Evolutionary conservation across 2,888 invertebrate species (phyloP), one percentile per base, ranked within the genome.

Genomic region (Tetanocera ferruginea): DNA sequence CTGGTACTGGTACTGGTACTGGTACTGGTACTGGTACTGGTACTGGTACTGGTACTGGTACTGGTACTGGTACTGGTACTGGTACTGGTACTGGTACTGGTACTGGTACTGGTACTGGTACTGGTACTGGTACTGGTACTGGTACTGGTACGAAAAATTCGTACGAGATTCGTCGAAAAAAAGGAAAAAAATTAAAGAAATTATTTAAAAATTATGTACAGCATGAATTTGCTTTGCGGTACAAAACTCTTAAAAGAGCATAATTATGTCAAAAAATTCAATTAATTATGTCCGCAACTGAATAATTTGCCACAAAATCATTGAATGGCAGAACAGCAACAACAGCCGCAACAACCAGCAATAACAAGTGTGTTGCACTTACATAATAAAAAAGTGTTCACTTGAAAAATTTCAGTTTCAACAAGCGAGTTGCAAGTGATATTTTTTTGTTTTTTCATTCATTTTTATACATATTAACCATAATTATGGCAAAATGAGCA

Each of bases 331-430:
- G 14, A 43, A 14, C 25, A 72, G 23, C 8, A 49, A 64, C 4
- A 37, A 57, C 1, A 55, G 23, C n/a, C 3, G 31, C 4, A 14
- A 55, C 17, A 31, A 23, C 57, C 69, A 49, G 8, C 69, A 19
- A 51, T 11, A 49, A 73, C 60, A 73, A 73, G 49, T 49, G 34
- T 55, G 49, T 62, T n/a, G 49, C 31, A 49, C 73, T 73, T 62
- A 60, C 73, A 73, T 73, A 72, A 72, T 62, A 31, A 25, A 23
- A 57, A 6, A 34, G 70, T 37, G 37, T 72, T 55, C 52, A 71
- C 52, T 62, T 62, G 37, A 49, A 73, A 17, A 60, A 73, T 73
- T 73, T 73, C 73, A 73, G 49, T 73, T 73, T 73, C 73, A 73
- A 62, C 62, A 37, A 8, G 43, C 5, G 52, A 51, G 51, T 3